These are phyloP conservation scores for Pygoscelis adeliae DNA, from an alignment of 2,113 vertebrate genomes.

Conservation along the genomic window DNA sequence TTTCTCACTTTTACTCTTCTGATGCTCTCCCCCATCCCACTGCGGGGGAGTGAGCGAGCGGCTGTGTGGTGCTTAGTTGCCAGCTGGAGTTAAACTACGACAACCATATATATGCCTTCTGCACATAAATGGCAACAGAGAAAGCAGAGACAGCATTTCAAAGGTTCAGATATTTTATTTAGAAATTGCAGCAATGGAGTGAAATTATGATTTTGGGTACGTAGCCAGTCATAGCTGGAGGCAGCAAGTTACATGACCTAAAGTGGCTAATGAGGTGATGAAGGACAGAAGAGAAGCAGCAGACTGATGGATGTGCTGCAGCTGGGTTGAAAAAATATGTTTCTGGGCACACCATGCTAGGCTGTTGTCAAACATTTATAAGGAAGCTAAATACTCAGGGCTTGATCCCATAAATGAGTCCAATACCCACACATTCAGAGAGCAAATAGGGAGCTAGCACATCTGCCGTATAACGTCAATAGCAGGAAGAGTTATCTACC, in stretches of 20 bases:
- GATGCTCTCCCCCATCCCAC: too few relatives aligned
- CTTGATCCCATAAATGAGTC: not conserved
- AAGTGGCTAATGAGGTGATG: not conserved
- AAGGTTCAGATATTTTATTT: not conserved
- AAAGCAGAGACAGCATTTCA: not conserved
- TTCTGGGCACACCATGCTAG: not conserved
- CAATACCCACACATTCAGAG: not conserved
- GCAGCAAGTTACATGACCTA: not conserved
- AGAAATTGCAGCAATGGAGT: not conserved
- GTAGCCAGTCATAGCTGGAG: not conserved
- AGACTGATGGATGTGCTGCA: not conserved
- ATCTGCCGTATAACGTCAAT: not conserved
- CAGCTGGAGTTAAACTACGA: too few relatives aligned
- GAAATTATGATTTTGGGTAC: not conserved
- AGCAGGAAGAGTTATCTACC: not conserved
- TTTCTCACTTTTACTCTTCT: too few relatives aligned
- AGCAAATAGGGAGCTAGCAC: not conserved
- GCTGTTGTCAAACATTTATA: not conserved
- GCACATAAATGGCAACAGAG: not conserved
- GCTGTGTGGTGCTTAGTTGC: too few relatives aligned
- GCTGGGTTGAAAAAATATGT: not conserved
- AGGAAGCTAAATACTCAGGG: not conserved
- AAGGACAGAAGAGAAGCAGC: not conserved
- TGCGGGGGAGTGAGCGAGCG: too few relatives aligned
- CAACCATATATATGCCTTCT: not conserved